Conservation (phyloP, 2,888 invertebrate genomes). For the Eristalis intricaria region DNA sequence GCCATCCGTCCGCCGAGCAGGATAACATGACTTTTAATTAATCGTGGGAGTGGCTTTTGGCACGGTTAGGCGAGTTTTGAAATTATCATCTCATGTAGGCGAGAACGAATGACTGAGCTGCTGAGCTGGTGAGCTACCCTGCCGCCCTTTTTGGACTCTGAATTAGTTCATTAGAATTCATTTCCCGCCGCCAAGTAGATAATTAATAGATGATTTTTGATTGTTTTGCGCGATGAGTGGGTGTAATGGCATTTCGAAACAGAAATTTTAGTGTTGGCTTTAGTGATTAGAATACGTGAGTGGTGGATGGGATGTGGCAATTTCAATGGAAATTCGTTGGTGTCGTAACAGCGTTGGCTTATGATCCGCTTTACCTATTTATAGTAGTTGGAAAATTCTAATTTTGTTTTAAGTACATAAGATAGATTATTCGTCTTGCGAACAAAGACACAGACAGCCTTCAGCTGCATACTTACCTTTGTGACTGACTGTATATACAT, state of each 20-base stretch:
- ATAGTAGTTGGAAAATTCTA: too few species aligned
- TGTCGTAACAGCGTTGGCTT: too few species aligned
- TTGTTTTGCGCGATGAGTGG: conserved; percentile 42
- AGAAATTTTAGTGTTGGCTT: conserved; percentile 4
- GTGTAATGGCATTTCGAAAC: conserved; percentile 24
- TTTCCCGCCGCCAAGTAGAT: conserved; percentile 57
- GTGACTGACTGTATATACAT: too few species aligned
- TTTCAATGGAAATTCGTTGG: neutral
- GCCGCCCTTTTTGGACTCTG: conserved; percentile 10
- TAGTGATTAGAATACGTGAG: neutral
- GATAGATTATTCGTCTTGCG: too few species aligned
- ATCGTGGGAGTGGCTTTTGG: conserved; percentile 64
- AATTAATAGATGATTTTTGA: conserved; percentile 63
- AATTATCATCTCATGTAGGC: conserved; percentile 42
- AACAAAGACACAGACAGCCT: too few species aligned
- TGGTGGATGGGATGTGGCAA: neutral
- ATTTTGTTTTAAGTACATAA: too few species aligned
- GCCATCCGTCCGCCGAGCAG: conserved; percentile 30
- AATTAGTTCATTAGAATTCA: conserved; percentile 68
- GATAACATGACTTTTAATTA: conserved; percentile 68
- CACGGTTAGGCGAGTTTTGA: conserved; percentile 50
- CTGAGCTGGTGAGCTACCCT: neutral
- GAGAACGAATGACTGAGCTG: neutral
- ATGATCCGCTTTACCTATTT: too few species aligned
- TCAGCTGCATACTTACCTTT: too few species aligned